Base-by-base conservation (phyloP, 2,888 invertebrate species). In the Drosophila imparisetae region DNA sequence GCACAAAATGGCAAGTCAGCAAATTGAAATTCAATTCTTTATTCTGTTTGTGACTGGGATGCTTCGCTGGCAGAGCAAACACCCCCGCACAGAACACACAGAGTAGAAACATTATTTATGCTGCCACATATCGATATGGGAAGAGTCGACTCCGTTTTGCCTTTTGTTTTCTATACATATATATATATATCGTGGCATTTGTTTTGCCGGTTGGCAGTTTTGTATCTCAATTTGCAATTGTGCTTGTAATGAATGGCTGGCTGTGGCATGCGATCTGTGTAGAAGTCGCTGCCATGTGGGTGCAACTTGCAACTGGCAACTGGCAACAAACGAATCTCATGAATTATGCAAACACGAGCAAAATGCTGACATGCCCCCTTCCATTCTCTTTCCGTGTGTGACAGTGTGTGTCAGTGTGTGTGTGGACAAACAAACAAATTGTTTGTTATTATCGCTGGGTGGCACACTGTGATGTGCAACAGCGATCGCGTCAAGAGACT, bases 401-500 rank as follows among this genome's bases (percentile, higher is more conserved):
- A 58, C 50, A 61, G 50, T 49, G 11, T 49, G 5, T 64, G 29
- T 29, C 6, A 6, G 66, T 49, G 45, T 40, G 50, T 49, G 64
- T 45, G 61, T 62, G 71, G 75, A 86, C 72, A 78, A 86, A 88
- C 86, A 86, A 89, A 86, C 89, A 89, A 86, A 89, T 86, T 89
- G 86, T 89, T 86, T 86, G 86, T 86, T 86, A 83, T 84, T 89
- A 84, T 83, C 89, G 79, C 72, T 86, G 86, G 86, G 86, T 86
- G 86, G 86, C 86, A 77, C 55, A 55, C 4, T 10, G 34, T 21
- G 13, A 52, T 69, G 71, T 59, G 53, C 21, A 21, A 55, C 69
- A 55, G 62, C 75, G 81, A 82, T 83, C 80, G 85, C 69, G 78
- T 78, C 76, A 73, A 71, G 74, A 78, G 83, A 72, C 69, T 66